Evolutionary conservation across 2,888 invertebrate genomes (phyloP).

Genomic region (Physocephala rufipes): DNA sequence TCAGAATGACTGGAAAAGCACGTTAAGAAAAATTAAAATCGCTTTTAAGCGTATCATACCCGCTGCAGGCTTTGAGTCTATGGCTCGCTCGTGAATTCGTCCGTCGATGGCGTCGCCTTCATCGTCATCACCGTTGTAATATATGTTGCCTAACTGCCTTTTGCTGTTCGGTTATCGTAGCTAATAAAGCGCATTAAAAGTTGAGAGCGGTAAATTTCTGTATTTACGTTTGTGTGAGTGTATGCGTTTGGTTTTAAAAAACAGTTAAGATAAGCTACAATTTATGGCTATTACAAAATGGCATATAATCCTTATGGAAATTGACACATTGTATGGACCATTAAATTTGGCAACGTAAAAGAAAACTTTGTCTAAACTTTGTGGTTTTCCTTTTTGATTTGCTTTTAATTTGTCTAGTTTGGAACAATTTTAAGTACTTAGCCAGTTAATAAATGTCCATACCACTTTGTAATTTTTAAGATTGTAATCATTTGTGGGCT

Average conservation of each 20-base stretch:
- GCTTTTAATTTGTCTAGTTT: neutral
- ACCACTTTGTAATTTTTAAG: neutral
- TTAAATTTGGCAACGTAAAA: constrained; percentile 5
- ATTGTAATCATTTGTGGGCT: too few relatives aligned
- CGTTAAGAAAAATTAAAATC: constrained; percentile 26
- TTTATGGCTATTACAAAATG: constrained; percentile 43
- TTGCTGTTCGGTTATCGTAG: neutral
- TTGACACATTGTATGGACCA: constrained; percentile 8
- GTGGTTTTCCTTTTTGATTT: neutral
- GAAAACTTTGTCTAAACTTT: neutral
- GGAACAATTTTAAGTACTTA: too few relatives aligned
- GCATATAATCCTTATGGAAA: neutral
- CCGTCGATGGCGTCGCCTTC: too few relatives aligned
- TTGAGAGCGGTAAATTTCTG: constrained; percentile 2
- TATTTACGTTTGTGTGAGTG: constrained; percentile 9
- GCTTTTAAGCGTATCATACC: neutral
- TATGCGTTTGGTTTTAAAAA: constrained; percentile 40
- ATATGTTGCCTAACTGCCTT: neutral
- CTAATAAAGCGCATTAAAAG: constrained; percentile 24
- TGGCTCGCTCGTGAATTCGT: too few relatives aligned
- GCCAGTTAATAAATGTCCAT: neutral
- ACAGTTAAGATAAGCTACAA: constrained; percentile 48
- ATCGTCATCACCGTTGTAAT: too few relatives aligned
- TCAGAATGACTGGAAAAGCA: neutral
- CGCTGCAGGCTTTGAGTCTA: neutral